A percentile compares a stretch with the other conserved stretches of the same genome.
Conservation (phyloP, 2,888 invertebrate species). For the Ophion slaviceki region DNA sequence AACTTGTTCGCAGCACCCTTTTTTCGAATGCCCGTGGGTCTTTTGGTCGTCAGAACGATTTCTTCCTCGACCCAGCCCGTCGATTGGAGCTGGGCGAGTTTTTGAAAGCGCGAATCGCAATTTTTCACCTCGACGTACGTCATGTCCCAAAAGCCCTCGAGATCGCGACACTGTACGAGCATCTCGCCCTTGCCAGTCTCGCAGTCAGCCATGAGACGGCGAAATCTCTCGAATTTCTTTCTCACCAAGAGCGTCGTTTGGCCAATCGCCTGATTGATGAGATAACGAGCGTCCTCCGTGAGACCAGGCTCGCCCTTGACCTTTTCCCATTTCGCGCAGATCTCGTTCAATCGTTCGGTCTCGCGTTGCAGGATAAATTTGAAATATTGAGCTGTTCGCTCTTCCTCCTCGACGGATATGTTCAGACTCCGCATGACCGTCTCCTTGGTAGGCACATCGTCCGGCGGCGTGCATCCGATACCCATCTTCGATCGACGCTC, state of each 20-base stretch:
- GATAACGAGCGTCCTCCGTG: slow-evolving; percentile 85
- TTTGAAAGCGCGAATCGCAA: slow-evolving; percentile 76
- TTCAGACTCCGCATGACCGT: slow-evolving; percentile 76
- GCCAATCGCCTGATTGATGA: slow-evolving; percentile 89
- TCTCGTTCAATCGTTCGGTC: slow-evolving; percentile 84
- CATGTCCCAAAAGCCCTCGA: slow-evolving; percentile 96
- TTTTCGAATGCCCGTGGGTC: slow-evolving; percentile 31
- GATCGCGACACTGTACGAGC: slow-evolving; percentile 88
- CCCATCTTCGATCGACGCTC: slow-evolving; percentile 81
- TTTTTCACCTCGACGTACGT: slow-evolving; percentile 88
- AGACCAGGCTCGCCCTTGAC: slow-evolving; percentile 81
- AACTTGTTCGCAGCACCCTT: slow-evolving; percentile 53
- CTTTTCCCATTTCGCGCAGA: slow-evolving; percentile 86
- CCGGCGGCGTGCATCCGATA: slow-evolving; percentile 48
- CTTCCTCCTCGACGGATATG: slow-evolving; percentile 78
- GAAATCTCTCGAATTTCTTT: slow-evolving; percentile 92
- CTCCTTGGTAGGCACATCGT: slow-evolving; percentile 77
- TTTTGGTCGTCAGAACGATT: slow-evolving; percentile 68
- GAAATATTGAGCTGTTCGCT: slow-evolving; percentile 83
- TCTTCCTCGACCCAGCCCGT: slow-evolving; percentile 84
- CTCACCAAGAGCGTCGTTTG: slow-evolving; percentile 90
- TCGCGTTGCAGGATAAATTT: slow-evolving; percentile 84
- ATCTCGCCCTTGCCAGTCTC: slow-evolving; percentile 83
- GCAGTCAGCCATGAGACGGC: slow-evolving; percentile 82
- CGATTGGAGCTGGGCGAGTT: slow-evolving; percentile 70